Evolutionary conservation across 1,140 invertebrate species (phyloP).

Genomic region (Bilobella aurantiaca): DNA sequence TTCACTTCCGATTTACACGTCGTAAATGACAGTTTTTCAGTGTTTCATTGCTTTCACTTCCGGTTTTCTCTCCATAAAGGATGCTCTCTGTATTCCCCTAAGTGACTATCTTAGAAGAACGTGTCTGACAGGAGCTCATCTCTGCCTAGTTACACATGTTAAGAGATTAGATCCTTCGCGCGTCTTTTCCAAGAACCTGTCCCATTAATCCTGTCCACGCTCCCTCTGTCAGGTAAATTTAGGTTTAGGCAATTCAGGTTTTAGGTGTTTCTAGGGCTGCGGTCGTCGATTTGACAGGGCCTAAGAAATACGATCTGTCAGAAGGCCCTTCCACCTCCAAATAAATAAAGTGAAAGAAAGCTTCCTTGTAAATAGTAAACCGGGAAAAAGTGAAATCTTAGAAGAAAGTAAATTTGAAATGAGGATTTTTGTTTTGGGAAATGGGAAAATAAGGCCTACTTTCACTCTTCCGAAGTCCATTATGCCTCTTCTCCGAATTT

Average conservation of each 20-base stretch:
- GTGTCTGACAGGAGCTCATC: no score
- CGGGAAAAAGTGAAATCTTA: neutral
- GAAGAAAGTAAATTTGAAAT: no score
- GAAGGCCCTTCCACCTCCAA: neutral
- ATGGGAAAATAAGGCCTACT: neutral
- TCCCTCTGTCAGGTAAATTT: neutral
- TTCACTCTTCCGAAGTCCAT: neutral
- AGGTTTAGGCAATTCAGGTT: neutral
- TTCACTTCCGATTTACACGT: no score
- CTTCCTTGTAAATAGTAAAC: neutral
- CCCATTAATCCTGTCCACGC: no score
- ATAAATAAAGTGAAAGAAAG: neutral
- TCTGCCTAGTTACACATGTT: no score
- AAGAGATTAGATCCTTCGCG: neutral
- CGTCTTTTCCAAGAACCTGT: no score
- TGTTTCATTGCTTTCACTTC: neutral
- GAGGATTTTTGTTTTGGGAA: neutral
- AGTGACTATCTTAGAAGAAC: no score
- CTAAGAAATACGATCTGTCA: neutral
- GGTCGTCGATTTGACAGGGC: slow-evolving; percentile 1
- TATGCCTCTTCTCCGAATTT: neutral
- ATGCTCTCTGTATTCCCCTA: no score
- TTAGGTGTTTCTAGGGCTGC: neutral
- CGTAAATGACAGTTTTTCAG: no score
- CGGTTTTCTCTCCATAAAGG: no score